Percentiles rank a stretch among this genome's conserved stretches.
Evolutionary conservation across 2,888 invertebrate genomes (phyloP).

Genomic region (Macrosiphum euphorbiae): DNA sequence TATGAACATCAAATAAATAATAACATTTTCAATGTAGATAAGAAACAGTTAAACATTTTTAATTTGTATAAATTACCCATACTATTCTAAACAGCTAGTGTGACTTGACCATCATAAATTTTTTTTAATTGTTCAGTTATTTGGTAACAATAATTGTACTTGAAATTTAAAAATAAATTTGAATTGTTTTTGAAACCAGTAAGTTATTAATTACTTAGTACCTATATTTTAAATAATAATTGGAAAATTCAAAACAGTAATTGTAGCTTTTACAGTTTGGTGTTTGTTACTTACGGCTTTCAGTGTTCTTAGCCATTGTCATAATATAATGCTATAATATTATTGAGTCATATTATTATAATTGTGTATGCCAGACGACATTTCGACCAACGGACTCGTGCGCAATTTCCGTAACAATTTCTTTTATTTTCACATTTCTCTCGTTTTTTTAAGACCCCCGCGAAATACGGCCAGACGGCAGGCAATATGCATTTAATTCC

Average conservation of each 20-base stretch:
- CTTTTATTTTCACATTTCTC: background rate
- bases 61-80: too few relatives aligned
- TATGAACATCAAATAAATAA: background rate
- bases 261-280: background rate
- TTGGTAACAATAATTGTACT: too few relatives aligned
- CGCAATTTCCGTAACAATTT: background rate
- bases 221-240: background rate
- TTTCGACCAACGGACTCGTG: background rate
- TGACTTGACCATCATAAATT: too few relatives aligned
- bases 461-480: background rate
- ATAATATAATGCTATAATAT: background rate
- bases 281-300: background rate
- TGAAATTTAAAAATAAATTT: background rate
- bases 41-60: too few relatives aligned
- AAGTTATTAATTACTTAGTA: background rate
- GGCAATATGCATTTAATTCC: constrained; percentile 7
- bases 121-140: too few relatives aligned
- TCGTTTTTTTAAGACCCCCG: background rate
- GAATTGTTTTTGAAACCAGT: background rate
- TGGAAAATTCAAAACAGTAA: background rate
- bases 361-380: background rate
- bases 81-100: too few relatives aligned
- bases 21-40: background rate
- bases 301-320: background rate
- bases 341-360: background rate